These are phyloP conservation scores for Diadema setosum DNA, from an alignment of 35 echinoderm and acorn worm genomes.

Conservation along the genomic window DNA sequence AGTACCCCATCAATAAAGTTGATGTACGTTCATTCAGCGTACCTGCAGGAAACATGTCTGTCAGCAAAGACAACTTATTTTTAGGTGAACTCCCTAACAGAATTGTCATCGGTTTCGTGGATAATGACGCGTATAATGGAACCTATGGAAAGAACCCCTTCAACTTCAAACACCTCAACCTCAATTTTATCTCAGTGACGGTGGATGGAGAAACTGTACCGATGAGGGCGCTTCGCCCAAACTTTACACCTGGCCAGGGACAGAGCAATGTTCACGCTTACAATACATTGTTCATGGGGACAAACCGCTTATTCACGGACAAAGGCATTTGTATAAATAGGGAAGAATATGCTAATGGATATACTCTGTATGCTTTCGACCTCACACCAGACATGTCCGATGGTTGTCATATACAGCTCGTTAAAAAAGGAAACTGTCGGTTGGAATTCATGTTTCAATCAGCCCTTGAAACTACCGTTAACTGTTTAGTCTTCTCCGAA, in stretches of 20 bases:
- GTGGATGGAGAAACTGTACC: slow-evolving; percentile 31
- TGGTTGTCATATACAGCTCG: too few relatives aligned
- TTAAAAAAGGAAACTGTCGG: too few relatives aligned
- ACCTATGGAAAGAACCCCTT: slow-evolving; percentile 15
- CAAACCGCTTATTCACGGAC: background rate
- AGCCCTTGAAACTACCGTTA: background rate
- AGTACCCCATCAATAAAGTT: background rate
- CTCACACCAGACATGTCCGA: too few relatives aligned
- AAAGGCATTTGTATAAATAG: background rate
- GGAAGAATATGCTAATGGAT: background rate
- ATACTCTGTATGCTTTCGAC: slow-evolving; percentile 36
- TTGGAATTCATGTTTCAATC: background rate
- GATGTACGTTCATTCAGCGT: background rate
- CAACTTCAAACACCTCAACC: slow-evolving; percentile 28
- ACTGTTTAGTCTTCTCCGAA: too few relatives aligned
- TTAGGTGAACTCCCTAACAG: background rate
- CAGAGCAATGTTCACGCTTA: slow-evolving; percentile 12
- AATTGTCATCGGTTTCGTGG: background rate
- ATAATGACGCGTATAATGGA: too few relatives aligned
- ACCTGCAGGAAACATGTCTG: too few relatives aligned
- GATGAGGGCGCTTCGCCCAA: slow-evolving; percentile 13
- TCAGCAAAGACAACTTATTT: too few relatives aligned
- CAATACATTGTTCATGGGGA: slow-evolving; percentile 41
- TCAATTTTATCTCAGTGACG: slow-evolving; percentile 13
- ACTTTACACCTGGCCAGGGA: background rate